A percentile compares a stretch with the other conserved stretches of the same genome.
Evolutionary conservation across 2,797 vertebrate species (phyloP).

Genomic region (Notolepis coatsorum): DNA sequence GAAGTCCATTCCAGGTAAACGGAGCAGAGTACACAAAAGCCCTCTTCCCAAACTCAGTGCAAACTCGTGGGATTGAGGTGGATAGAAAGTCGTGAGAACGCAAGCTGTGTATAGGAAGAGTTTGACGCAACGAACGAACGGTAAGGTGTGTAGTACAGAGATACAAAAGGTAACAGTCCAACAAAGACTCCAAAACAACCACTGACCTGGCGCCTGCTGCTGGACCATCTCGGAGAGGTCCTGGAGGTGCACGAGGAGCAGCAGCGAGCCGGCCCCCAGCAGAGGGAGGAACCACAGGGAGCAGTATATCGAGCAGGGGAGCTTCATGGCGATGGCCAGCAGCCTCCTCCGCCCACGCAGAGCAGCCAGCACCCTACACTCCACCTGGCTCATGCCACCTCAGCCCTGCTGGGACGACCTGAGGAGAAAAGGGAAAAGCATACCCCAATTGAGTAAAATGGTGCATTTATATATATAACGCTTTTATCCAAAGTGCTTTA

Average conservation of each 20-base stretch:
- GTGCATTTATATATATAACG: too few species aligned
- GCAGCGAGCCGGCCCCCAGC: slow-evolving; percentile 85
- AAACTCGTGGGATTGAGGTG: too few species aligned
- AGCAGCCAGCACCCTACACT: slow-evolving; percentile 48
- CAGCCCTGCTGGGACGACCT: slow-evolving; percentile 34
- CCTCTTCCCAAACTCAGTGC: too few species aligned
- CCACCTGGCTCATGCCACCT: slow-evolving; percentile 42
- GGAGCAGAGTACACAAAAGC: too few species aligned
- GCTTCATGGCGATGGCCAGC: slow-evolving; percentile 80
- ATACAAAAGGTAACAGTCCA: background rate
- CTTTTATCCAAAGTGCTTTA: background rate
- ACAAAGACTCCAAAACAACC: background rate
- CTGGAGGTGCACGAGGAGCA: slow-evolving; percentile 88
- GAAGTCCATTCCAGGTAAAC: too few species aligned
- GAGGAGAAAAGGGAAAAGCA: background rate
- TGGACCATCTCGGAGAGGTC: slow-evolving; percentile 81
- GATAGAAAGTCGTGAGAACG: too few species aligned
- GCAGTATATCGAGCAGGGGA: slow-evolving; percentile 61
- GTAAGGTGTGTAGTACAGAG: too few species aligned
- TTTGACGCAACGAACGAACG: too few species aligned
- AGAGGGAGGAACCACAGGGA: slow-evolving; percentile 88
- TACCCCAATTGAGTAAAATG: too few species aligned
- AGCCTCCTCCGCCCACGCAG: slow-evolving; percentile 24
- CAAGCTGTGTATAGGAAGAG: background rate
- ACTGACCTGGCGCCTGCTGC: slow-evolving; percentile 85